Evolutionary conservation across 1,140 invertebrate species (phyloP).

Genomic region (Pseudoatta argentina): DNA sequence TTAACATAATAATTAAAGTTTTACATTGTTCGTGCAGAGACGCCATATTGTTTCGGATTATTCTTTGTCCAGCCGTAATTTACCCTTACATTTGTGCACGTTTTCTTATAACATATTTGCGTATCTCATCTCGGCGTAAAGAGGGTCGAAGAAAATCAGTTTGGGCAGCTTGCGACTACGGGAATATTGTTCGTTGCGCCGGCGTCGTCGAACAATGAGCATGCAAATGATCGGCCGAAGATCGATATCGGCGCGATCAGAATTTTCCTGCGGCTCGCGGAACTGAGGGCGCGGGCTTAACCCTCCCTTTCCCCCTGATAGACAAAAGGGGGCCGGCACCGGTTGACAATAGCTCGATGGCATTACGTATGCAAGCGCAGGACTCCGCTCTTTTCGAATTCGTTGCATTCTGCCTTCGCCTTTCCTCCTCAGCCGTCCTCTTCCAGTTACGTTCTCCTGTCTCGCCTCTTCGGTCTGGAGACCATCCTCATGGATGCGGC

Average conservation of each 20-base stretch:
- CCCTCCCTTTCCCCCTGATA: constrained; percentile 71
- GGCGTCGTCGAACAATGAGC: constrained; percentile 85
- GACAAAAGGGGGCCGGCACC: constrained; percentile 82
- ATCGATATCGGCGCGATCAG: constrained; percentile 86
- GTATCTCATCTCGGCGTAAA: neutral
- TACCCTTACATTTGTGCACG: neutral
- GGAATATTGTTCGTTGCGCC: constrained; percentile 72
- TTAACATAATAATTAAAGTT: neutral
- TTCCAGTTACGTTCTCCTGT: constrained; percentile 48
- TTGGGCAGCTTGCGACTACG: constrained; percentile 58
- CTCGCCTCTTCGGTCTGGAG: constrained; percentile 50
- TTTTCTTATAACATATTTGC: constrained; percentile 1
- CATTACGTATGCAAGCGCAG: constrained; percentile 86
- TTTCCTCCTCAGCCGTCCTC: constrained; percentile 67
- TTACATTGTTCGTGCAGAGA: neutral
- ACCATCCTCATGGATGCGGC: constrained; percentile 72
- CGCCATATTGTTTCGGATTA: neutral
- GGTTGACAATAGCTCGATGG: constrained; percentile 84
- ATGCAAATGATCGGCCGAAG: constrained; percentile 87
- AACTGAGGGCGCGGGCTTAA: constrained; percentile 65
- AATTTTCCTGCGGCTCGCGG: constrained; percentile 82
- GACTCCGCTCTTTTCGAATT: constrained; percentile 84
- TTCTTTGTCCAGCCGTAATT: neutral
- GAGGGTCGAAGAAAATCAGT: constrained; percentile 59
- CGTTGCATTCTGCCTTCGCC: constrained; percentile 84